Evolutionary conservation across 2,797 vertebrate genomes (phyloP).

Genomic region (Malacoraja senta): DNA sequence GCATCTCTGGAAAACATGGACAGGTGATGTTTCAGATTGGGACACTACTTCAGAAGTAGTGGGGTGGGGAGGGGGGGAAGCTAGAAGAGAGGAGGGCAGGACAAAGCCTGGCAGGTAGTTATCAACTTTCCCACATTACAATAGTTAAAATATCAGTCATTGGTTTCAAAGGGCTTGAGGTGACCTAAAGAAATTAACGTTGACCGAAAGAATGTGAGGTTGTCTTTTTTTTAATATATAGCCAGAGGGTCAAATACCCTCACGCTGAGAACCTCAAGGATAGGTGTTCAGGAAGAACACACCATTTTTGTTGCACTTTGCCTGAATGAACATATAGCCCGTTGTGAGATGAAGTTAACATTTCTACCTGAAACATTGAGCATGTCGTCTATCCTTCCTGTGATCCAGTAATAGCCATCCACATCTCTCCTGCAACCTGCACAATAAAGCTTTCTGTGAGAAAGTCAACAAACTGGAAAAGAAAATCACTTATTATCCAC

Average conservation of each 20-base stretch:
- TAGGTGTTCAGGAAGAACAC: not conserved
- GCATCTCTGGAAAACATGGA: too few relatives aligned
- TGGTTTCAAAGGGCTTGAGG: not conserved
- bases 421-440: constrained; percentile 69
- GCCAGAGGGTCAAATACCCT: not conserved
- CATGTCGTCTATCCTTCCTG: constrained; percentile 74
- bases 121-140: not conserved
- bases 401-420: constrained; percentile 77
- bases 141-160: not conserved
- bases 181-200: not conserved
- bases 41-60: too few relatives aligned
- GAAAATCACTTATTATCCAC: not conserved
- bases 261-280: not conserved
- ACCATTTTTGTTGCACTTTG: not conserved
- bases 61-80: too few relatives aligned
- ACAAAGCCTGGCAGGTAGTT: not conserved
- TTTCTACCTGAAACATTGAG: constrained; percentile 69
- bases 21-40: too few relatives aligned
- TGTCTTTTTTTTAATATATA: not conserved
- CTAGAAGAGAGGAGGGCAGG: too few relatives aligned
- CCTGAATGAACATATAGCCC: not conserved
- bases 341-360: not conserved
- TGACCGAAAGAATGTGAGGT: too few relatives aligned
- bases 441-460: constrained; percentile 21
- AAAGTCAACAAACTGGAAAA: not conserved